Base-by-base conservation (phyloP, 1,140 invertebrate species). In the Aphidius ervi region DNA sequence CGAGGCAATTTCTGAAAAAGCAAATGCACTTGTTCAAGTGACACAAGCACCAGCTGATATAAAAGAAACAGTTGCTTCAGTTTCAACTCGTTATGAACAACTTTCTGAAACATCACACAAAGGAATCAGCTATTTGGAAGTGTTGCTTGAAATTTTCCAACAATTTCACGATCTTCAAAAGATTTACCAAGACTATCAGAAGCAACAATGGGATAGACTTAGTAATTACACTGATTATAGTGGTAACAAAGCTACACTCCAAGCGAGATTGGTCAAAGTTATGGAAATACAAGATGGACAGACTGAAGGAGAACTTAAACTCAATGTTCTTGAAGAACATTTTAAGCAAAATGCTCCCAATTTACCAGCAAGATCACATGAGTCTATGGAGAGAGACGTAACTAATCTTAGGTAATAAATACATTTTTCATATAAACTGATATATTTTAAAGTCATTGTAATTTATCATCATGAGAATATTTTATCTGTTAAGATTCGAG, bases 1-100 rank as follows among this genome's bases (percentile, higher is more conserved):
- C 50, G 95, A 97, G 78, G 88, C 88, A 2, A 85, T 95, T 2
- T 88, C 89, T 6, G 93, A 97, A 72, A 96, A 95, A 79, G 92
- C 92, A 0, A 87, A 90, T 67, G 84, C 81, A 52, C 70, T 92
- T 59, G 82, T 75, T 67, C 83, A 81, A 76, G 79, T 84, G 10
- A 73, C 81, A n/a, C 85, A 88, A 72, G 82, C 83, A 40, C 82
- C 86, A 56, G 81, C 79, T 5, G 84, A 88, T 68, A 83, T 91
- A 58, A 82, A 85, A 56, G 82, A 86, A 10, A 87, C 87, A 37
- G 87, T 90, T 47, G 81, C 85, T 64, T 84, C 85, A 9, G 83
- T 92, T 54, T 88, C 85, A 66, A 81, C 85, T 20, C 83, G 93
- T 65, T 95, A 96, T 70, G 88, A 92, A 63, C 82, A 85, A 48